phyloP scores from a whole-genome alignment of 2,888 invertebrate genomes.

The Nasonovia ribisnigri region DNA sequence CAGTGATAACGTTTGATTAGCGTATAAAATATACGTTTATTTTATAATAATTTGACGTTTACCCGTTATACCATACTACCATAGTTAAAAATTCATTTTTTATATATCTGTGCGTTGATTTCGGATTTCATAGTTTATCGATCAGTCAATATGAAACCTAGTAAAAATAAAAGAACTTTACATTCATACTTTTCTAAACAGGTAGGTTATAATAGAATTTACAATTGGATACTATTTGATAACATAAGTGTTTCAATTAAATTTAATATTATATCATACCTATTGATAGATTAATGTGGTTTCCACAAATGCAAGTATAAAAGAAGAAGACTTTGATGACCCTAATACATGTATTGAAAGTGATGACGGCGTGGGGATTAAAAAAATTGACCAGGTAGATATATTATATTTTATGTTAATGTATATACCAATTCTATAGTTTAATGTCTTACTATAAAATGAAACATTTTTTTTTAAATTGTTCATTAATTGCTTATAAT shows the following conservation, averaged over 20 bases:
- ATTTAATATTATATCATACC: constrained; percentile 7
- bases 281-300: background rate
- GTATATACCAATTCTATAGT: background rate
- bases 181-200: background rate
- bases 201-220: constrained; percentile 17
- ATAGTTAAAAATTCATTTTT: background rate
- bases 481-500: background rate
- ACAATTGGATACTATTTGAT: background rate
- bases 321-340: constrained; percentile 7
- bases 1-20: too few relatives aligned
- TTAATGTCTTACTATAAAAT: background rate
- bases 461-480: constrained; percentile 3
- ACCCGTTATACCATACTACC: background rate
- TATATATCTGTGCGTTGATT: constrained; percentile 20
- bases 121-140: constrained; percentile 16
- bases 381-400: constrained; percentile 5
- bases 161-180: background rate
- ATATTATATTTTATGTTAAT: constrained; percentile 16
- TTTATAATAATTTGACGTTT: background rate
- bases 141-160: constrained; percentile 23
- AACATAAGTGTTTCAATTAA: constrained; percentile 9
- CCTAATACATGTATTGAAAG: background rate
- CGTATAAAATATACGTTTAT: background rate
- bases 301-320: background rate
- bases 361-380: background rate